phyloP scores from a whole-genome alignment of 2,113 vertebrate species.

The Nerophis ophidion region DNA sequence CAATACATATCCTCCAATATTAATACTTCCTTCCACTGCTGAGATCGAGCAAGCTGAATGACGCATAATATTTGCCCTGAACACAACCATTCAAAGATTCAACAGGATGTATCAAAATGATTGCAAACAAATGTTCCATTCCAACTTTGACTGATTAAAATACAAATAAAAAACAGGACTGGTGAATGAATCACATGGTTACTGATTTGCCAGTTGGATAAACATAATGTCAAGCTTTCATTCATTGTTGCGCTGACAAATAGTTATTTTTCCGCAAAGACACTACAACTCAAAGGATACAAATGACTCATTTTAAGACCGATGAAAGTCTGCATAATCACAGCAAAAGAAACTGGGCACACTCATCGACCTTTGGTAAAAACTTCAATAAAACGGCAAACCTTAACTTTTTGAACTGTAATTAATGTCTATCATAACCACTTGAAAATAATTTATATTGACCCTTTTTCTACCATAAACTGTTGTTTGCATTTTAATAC shows the following conservation, averaged over 20 bases:
- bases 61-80: conserved; percentile 20
- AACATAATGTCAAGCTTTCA: conserved; percentile 19
- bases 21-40: conserved; percentile 17
- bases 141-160: conserved; percentile 17
- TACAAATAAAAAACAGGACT: conserved; percentile 28
- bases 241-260: conserved; percentile 31
- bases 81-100: conserved; percentile 22
- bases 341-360: neutral
- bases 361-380: neutral
- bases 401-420: too few species aligned
- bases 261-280: conserved; percentile 8
- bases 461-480: neutral
- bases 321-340: conserved; percentile 20
- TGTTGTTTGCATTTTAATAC: neutral
- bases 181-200: conserved; percentile 29
- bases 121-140: conserved; percentile 20
- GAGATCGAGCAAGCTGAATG: conserved; percentile 11
- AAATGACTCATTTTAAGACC: conserved; percentile 9
- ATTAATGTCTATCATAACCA: neutral
- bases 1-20: conserved; percentile 15
- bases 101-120: conserved; percentile 8
- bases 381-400: neutral
- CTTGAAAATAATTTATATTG: conserved; percentile 2
- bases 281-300: conserved; percentile 31
- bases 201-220: conserved; percentile 36